A percentile compares a stretch with the other conserved stretches of the same genome.
Evolutionary conservation across 2,797 vertebrate genomes (phyloP).

Genomic region (Hippopotamyrus pictus): DNA sequence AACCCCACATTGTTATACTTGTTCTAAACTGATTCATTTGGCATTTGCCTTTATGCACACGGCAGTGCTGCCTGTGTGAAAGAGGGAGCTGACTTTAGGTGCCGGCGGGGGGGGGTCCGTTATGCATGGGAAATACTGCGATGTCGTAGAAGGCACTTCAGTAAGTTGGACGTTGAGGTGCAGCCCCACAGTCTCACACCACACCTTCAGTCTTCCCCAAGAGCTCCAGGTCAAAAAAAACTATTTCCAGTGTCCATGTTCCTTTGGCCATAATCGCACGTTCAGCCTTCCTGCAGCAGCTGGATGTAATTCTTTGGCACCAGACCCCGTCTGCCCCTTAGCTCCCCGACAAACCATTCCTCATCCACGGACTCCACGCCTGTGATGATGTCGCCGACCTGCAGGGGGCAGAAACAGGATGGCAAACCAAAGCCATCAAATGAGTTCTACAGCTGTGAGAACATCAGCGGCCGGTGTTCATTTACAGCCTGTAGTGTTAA

Average conservation of each 20-base stretch:
- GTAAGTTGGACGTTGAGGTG: neutral
- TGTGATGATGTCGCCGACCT: slow-evolving; percentile 76
- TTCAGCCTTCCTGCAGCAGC: slow-evolving; percentile 42
- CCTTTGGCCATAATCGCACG: neutral
- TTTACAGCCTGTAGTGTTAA: neutral
- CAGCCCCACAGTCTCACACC: neutral
- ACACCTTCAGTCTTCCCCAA: neutral
- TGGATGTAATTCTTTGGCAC: slow-evolving; percentile 83
- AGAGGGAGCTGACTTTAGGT: neutral
- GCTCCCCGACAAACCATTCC: slow-evolving; percentile 82
- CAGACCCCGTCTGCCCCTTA: slow-evolving; percentile 70
- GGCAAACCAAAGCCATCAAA: neutral
- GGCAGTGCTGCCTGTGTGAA: neutral
- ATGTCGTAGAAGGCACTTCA: neutral
- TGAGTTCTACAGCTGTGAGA: neutral
- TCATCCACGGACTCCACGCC: slow-evolving; percentile 71
- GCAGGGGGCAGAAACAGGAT: slow-evolving; percentile 22
- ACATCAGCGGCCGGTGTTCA: neutral
- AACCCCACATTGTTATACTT: neutral
- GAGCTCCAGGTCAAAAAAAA: neutral
- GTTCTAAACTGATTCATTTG: neutral
- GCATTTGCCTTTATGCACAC: too few relatives aligned
- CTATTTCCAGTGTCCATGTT: neutral
- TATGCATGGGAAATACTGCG: neutral
- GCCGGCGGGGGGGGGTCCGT: neutral